phyloP scores from a whole-genome alignment of 2,113 vertebrate species.

The Anolis carolinensis region DNA sequence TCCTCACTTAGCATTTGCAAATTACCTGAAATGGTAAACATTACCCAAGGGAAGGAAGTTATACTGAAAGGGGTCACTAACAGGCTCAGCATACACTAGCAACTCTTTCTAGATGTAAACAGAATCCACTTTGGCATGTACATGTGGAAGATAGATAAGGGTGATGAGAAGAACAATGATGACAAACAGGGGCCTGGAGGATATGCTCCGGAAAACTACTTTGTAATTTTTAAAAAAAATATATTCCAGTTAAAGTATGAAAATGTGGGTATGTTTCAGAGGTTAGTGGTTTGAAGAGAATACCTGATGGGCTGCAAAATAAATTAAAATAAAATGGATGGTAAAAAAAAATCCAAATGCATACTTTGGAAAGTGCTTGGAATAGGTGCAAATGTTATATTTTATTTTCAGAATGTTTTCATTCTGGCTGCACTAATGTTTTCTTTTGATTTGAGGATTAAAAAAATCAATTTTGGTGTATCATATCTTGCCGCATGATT shows the following conservation, averaged over 20 bases:
- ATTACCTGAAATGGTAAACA: not conserved
- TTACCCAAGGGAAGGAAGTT: not conserved
- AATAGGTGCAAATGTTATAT: constrained; percentile 6
- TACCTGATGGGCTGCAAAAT: constrained; percentile 30
- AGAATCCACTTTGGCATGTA: not conserved
- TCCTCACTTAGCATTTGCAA: not conserved
- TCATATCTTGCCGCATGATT: not conserved
- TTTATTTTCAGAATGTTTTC: fast-evolving
- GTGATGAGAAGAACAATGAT: constrained; percentile 22
- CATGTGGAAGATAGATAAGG: constrained; percentile 25
- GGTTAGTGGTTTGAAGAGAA: constrained; percentile 51
- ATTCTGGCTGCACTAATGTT: not conserved
- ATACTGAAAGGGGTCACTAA: not conserved
- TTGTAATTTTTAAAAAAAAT: constrained; percentile 14
- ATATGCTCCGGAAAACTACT: constrained; percentile 42
- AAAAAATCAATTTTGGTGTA: not conserved
- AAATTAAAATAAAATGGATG: not conserved
- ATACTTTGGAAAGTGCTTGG: not conserved
- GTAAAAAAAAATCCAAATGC: not conserved
- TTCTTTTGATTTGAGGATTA: not conserved
- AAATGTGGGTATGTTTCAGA: constrained; percentile 45
- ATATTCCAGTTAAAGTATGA: constrained; percentile 17
- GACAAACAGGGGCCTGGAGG: constrained; percentile 6
- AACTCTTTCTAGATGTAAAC: constrained; percentile 10
- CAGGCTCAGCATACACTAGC: not conserved